Conservation (phyloP, 1,140 invertebrate species). For the Brachionus rotundiformis region DNA sequence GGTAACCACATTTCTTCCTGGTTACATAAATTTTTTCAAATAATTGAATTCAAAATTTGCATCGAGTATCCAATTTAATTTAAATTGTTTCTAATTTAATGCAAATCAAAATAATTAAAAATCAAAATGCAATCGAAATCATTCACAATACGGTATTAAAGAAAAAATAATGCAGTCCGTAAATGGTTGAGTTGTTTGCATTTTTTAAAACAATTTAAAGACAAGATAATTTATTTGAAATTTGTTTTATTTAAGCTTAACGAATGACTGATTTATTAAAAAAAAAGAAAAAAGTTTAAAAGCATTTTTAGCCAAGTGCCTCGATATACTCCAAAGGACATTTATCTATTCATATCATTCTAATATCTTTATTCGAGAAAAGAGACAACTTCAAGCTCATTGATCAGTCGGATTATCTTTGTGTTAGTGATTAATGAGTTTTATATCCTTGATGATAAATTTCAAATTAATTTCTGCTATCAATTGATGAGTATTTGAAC, state of each 20-base stretch:
- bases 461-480: constrained; percentile 8
- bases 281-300: not conserved
- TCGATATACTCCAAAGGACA: not conserved
- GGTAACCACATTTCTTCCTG: constrained; percentile 1
- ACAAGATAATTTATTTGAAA: constrained; percentile 40
- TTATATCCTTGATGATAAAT: constrained; percentile 29
- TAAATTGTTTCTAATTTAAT: not conserved
- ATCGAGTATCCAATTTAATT: constrained; percentile 1
- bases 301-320: not conserved
- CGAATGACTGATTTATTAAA: constrained; percentile 26
- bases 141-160: not conserved
- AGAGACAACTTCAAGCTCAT: not conserved
- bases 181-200: not conserved
- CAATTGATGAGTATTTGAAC: not conserved
- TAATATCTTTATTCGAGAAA: not conserved
- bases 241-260: not conserved
- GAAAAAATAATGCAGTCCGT: not conserved
- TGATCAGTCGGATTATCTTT: not conserved
- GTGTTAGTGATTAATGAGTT: not conserved
- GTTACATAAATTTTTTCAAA: constrained; percentile 22
- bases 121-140: not conserved
- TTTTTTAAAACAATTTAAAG: not conserved
- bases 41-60: not conserved
- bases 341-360: constrained; percentile 14
- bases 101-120: not conserved